A percentile compares a stretch with the other conserved stretches of the same genome.
These are phyloP conservation scores for Cydia fagiglandana DNA, from an alignment of 1,140 invertebrate species.

Conservation along the genomic window DNA sequence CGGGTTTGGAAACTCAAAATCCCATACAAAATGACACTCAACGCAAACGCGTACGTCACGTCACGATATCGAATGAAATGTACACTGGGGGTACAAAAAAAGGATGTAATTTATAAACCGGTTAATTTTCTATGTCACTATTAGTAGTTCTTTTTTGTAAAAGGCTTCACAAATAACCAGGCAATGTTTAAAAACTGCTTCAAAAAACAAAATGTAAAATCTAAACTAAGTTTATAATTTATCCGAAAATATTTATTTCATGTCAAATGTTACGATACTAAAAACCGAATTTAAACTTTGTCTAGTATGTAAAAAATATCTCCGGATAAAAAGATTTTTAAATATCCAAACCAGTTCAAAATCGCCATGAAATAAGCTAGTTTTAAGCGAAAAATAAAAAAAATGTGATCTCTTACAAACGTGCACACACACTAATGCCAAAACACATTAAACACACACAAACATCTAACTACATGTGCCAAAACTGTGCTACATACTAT, in stretches of 20 bases:
- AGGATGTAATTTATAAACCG: background rate
- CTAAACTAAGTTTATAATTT: background rate
- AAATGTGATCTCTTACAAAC: background rate
- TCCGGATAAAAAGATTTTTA: background rate
- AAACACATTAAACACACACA: background rate
- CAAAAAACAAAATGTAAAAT: background rate
- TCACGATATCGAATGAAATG: too few relatives aligned
- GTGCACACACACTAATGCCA: slow-evolving; percentile 13
- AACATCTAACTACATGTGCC: slow-evolving; percentile 5
- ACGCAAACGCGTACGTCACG: too few relatives aligned
- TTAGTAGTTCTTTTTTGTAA: background rate
- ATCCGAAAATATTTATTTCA: background rate
- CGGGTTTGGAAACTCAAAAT: too few relatives aligned
- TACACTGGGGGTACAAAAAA: background rate
- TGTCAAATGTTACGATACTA: background rate
- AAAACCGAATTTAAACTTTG: background rate
- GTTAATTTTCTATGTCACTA: background rate
- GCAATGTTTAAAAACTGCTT: background rate
- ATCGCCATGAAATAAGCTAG: background rate
- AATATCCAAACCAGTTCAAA: background rate
- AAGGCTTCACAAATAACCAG: background rate
- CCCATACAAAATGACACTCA: too few relatives aligned
- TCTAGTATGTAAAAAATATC: background rate
- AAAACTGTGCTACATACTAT: slow-evolving; percentile 18
- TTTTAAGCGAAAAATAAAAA: background rate